A percentile compares a stretch with the other conserved stretches of the same genome.
These are phyloP conservation scores for Branchinecta sandiegonensis DNA, from an alignment of 2,888 invertebrate species.

Conservation along the genomic window DNA sequence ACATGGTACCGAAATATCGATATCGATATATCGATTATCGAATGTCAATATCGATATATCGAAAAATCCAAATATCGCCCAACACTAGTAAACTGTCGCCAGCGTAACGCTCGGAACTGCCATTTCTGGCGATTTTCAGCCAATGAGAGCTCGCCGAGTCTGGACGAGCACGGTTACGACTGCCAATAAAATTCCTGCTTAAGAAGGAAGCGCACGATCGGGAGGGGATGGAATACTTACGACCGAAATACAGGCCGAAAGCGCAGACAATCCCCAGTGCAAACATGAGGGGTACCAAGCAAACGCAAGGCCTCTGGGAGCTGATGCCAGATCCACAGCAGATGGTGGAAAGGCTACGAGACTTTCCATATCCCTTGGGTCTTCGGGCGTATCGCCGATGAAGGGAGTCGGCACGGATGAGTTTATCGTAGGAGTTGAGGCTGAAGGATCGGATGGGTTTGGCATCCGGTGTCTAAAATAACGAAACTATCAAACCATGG, in stretches of 20 bases:
- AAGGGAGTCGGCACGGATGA: not conserved
- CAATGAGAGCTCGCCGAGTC: too few species aligned
- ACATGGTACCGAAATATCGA: too few species aligned
- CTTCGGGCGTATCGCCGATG: not conserved
- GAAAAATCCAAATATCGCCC: too few species aligned
- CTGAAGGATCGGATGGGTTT: not conserved
- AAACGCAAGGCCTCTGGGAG: slow-evolving; percentile 1
- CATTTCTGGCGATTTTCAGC: too few species aligned
- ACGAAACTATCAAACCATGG: not conserved
- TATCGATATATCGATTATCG: too few species aligned
- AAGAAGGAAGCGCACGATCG: too few species aligned
- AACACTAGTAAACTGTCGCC: too few species aligned
- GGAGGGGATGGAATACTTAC: not conserved
- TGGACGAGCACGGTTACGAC: too few species aligned
- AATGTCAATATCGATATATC: too few species aligned
- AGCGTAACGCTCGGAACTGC: too few species aligned
- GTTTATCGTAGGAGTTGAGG: not conserved
- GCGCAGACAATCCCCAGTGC: not conserved
- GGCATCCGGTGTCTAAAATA: not conserved
- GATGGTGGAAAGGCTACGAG: not conserved
- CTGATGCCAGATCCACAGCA: not conserved
- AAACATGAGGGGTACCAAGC: not conserved
- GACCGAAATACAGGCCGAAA: not conserved
- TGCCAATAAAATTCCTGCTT: too few species aligned
- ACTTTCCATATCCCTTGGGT: not conserved